Evolutionary conservation across 37 sponge, comb jelly and placozoan genomes (phyloP), one percentile per base, ranked within the genome.

Genomic region (Cliona cf. orientalis): DNA sequence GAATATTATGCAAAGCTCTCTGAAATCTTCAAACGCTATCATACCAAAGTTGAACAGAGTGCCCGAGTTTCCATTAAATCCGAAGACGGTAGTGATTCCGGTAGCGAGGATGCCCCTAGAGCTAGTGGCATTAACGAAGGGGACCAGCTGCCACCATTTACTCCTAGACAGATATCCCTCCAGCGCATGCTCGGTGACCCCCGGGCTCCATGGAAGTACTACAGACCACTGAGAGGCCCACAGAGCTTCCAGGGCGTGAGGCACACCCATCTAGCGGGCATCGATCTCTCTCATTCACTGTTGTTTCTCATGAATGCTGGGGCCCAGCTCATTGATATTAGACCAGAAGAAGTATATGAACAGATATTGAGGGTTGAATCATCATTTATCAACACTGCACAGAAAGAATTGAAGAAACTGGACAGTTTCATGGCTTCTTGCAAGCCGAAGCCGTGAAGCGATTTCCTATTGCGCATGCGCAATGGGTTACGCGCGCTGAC

Each of bases 201-300:
- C 31, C 12, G 12, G 29, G 75, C 53, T 53, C 67, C 75, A 33
- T 74, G 84, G 68, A 55, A 53, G 25, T 25, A 36, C 4, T 83
- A 64, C 31, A 29, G 36, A 22, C 78, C 44, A 31, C 67, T 31
- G 17, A 1, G 14, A 3, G 12, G 11, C 45, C 0, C 46, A 17
- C 42, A 73, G 26, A 2, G 21, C 0, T 7, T n/a, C n/a, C n/a
- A n/a, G n/a, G n/a, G n/a, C n/a, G n/a, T n/a, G n/a, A n/a, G n/a
- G n/a, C n/a, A n/a, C n/a, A n/a, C 32, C 63, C 34, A 35, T 34
- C 37, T 62, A 41, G 42, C 22, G 3, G 42, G 45, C 9, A 62
- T 34, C 7, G 33, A 42, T 7, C 66, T 83, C 14, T 74, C 84
- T 32, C 74, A 74, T 39, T 74, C 84, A 1, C 35, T 74, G 41